Percentiles rank a stretch among this genome's conserved stretches.
Evolutionary conservation across 2,113 vertebrate species (phyloP).

Genomic region (Otocyon megalotis): DNA sequence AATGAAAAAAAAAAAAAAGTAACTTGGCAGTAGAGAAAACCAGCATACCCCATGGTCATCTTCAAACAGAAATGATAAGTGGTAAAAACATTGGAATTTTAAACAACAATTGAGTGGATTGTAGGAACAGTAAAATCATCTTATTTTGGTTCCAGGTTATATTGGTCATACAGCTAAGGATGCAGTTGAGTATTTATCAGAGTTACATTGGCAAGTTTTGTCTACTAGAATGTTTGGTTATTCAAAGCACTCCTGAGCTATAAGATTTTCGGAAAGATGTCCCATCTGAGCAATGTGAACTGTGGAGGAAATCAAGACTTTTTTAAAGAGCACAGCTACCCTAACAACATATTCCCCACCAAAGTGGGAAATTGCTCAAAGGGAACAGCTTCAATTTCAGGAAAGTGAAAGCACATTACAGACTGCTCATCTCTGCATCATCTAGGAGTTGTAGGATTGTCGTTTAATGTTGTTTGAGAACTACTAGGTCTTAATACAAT

Average conservation of each 20-base stretch:
- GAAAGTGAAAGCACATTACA: not conserved
- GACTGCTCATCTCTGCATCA: not conserved
- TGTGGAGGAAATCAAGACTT: constrained; percentile 16
- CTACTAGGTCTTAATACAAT: not conserved
- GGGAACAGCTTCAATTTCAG: not conserved
- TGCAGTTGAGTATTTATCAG: not conserved
- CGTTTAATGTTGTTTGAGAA: not conserved
- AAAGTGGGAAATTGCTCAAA: not conserved
- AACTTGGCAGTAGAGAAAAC: not conserved
- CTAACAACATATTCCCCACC: not conserved
- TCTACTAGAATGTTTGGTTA: not conserved
- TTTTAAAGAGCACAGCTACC: not conserved
- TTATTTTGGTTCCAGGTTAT: not conserved
- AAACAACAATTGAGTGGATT: not conserved
- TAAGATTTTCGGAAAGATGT: not conserved
- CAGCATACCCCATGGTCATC: not conserved
- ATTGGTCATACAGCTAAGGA: not conserved
- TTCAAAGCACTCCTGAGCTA: not conserved
- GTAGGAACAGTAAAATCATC: not conserved
- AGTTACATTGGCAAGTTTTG: not conserved
- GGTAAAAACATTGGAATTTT: not conserved
- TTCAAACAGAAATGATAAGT: constrained; percentile 1
- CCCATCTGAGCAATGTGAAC: not conserved
- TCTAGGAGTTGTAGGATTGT: not conserved
- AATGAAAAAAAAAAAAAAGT: not conserved